These are phyloP conservation scores for Ladona fulva DNA, from an alignment of 1,140 invertebrate genomes.

Conservation along the genomic window DNA sequence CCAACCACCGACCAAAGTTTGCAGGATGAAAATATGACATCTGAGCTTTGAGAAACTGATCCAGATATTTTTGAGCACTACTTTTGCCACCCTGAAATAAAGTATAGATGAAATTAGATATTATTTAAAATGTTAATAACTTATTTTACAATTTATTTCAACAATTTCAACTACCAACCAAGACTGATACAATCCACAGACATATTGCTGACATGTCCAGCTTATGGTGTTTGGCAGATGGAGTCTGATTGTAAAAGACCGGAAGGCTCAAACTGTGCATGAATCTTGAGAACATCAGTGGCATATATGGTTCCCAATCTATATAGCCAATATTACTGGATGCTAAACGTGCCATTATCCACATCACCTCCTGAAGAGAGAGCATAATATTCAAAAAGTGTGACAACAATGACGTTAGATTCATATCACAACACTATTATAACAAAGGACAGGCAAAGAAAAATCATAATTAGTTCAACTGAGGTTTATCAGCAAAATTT, in stretches of 20 bases:
- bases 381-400: too few species aligned
- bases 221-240: slow-evolving; percentile 35
- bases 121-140: too few species aligned
- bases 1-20: slow-evolving; percentile 71
- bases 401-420: too few species aligned
- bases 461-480: too few species aligned
- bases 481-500: too few species aligned
- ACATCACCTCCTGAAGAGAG: slow-evolving; percentile 52
- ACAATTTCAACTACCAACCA: slow-evolving; percentile 39
- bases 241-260: slow-evolving; percentile 57
- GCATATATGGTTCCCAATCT: slow-evolving; percentile 76
- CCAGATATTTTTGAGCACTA: slow-evolving; percentile 59
- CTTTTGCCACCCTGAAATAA: slow-evolving; percentile 42
- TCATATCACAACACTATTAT: too few species aligned
- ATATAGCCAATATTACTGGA: slow-evolving; percentile 70
- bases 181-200: slow-evolving; percentile 59
- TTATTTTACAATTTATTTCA: slow-evolving; percentile 14
- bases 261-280: slow-evolving; percentile 67
- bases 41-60: slow-evolving; percentile 70
- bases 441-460: too few species aligned
- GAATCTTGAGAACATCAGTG: slow-evolving; percentile 73
- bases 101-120: background rate
- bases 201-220: slow-evolving; percentile 50
- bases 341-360: slow-evolving; percentile 62
- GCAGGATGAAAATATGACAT: slow-evolving; percentile 87